Evolutionary conservation across 92 coral and sea anemone genomes (phyloP), one percentile per base, ranked within the genome.

Genomic region (Siderastrea radians): DNA sequence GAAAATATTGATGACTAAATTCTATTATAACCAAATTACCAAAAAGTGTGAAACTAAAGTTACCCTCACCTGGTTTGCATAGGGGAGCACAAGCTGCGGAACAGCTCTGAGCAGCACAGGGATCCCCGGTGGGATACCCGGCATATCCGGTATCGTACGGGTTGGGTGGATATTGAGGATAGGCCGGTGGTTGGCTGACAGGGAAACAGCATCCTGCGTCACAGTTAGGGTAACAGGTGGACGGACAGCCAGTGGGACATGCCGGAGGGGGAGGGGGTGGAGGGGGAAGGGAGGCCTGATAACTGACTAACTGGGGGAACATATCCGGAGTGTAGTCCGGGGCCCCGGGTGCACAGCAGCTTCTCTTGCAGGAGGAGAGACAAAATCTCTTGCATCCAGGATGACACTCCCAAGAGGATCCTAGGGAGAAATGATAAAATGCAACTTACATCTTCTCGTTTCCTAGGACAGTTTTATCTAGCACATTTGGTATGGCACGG

Each of bases 331-430:
- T 87, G 92, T 97, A 97, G 81, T 94, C 91, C 6, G 98, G 96
- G 8, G 99, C 98, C 49, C 96, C 92, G 6, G 93, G 88, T 3
- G 90, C 90, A 78, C 99, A 97, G 75, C 99, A 97, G 91, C 99
- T 97, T 87, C 93, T 85, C 90, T 97, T 97, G 83, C 99, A 97
- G 38, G 99, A 97, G 3, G 99, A 95, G 16, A 97, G 96, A 70
- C 99, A 97, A 82, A 94, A 97, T 58, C 64, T 93, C 51, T 90
- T 91, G 75, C 99, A 97, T 26, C 99, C 99, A 1, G 99, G 98
- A 68, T 97, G 99, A 45, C 99, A 97, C 26, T 74, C 82, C 99
- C 99, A 97, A 0, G 98, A 92, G 50, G 90, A 92, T 68, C 96
- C 98, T 95, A 54, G 4, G 43, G 45, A 1, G 47, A 82, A 70